phyloP scores from a whole-genome alignment of 30 jellyfish, hydroid and myxozoan species.

The Cassiopea xamachana region DNA sequence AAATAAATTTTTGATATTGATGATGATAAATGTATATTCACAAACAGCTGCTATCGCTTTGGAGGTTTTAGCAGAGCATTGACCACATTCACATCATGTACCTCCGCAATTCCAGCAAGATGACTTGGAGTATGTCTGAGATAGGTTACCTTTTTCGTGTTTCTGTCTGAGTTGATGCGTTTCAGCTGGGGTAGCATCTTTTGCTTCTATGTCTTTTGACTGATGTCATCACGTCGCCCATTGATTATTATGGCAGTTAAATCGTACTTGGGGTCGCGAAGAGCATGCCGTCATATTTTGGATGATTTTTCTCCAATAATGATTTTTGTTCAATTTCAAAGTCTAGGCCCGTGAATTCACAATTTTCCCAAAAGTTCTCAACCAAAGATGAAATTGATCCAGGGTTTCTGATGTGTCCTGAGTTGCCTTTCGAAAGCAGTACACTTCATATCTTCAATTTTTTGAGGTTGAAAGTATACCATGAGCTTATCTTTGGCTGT shows the following conservation, averaged over 20 bases:
- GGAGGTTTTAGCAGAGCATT: slow-evolving; percentile 34
- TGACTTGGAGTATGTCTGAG: not conserved
- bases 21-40: not conserved
- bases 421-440: slow-evolving; percentile 28
- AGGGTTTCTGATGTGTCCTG: slow-evolving; percentile 38
- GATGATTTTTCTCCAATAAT: slow-evolving; percentile 43
- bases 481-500: slow-evolving; percentile 8
- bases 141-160: not conserved
- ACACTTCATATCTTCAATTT: slow-evolving; percentile 43
- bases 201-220: slow-evolving; percentile 29
- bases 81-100: not conserved
- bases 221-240: slow-evolving; percentile 53
- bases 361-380: slow-evolving; percentile 3
- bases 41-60: not conserved
- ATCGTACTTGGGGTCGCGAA: slow-evolving; percentile 22
- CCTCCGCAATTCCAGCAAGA: slow-evolving; percentile 21
- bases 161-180: not conserved
- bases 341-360: slow-evolving; percentile 22
- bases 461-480: slow-evolving; percentile 57
- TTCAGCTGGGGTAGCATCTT: not conserved
- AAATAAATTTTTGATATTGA: too few relatives aligned
- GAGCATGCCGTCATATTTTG: slow-evolving; percentile 18
- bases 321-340: slow-evolving; percentile 44
- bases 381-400: slow-evolving; percentile 22
- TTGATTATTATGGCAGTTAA: slow-evolving; percentile 14